Evolutionary conservation across 2,888 invertebrate species (phyloP).

Genomic region (Crepidodera aurea): DNA sequence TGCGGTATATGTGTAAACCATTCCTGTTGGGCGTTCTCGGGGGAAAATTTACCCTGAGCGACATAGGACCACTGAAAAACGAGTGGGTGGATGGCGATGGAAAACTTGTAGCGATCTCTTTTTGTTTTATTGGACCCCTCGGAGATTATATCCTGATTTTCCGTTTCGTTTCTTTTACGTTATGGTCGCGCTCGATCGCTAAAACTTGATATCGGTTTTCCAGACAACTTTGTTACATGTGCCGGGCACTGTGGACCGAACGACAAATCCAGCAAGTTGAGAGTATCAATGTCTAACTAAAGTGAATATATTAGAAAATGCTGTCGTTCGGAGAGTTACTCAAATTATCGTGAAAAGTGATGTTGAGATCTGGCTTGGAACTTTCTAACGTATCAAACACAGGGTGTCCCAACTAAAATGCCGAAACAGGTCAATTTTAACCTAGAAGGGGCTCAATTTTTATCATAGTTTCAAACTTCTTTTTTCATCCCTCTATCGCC

Average conservation of each 20-base stretch:
- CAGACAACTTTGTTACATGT: slow-evolving; percentile 18
- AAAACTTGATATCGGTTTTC: slow-evolving; percentile 21
- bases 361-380: too few relatives aligned
- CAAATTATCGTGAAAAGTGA: too few relatives aligned
- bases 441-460: too few relatives aligned
- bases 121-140: slow-evolving; percentile 52
- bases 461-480: too few relatives aligned
- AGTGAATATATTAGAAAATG: too few relatives aligned
- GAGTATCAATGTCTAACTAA: too few relatives aligned
- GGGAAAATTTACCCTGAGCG: slow-evolving; percentile 31
- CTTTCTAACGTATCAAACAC: too few relatives aligned
- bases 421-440: too few relatives aligned
- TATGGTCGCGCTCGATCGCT: slow-evolving; percentile 30
- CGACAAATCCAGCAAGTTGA: too few relatives aligned
- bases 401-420: too few relatives aligned
- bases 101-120: slow-evolving; percentile 29
- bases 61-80: slow-evolving; percentile 27
- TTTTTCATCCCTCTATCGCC: too few relatives aligned
- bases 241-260: neutral
- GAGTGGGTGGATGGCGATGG: slow-evolving; percentile 7
- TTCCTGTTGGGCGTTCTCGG: slow-evolving; percentile 26
- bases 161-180: slow-evolving; percentile 48
- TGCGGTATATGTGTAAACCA: slow-evolving; percentile 35
- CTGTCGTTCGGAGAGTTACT: too few relatives aligned
- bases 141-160: slow-evolving; percentile 53